Evolutionary conservation across 2,888 invertebrate species (phyloP).

Genomic region (Epinotia nisella): DNA sequence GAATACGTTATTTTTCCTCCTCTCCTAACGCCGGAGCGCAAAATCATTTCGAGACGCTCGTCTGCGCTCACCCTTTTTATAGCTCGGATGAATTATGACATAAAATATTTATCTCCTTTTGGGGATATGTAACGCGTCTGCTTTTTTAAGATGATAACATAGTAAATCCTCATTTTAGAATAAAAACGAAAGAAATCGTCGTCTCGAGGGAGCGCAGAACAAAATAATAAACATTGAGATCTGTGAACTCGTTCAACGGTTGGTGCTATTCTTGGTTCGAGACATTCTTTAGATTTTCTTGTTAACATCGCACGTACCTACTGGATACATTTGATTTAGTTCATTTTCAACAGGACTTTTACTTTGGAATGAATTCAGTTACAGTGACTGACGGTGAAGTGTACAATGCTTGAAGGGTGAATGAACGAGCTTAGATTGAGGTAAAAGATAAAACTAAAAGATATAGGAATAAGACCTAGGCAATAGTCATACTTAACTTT

Average conservation of each 20-base stretch:
- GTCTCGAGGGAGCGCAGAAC: conserved; percentile 52
- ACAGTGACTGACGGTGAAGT: conserved; percentile 9
- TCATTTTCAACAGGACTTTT: conserved; percentile 17
- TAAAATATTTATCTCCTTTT: conserved; percentile 79
- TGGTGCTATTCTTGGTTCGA: conserved; percentile 28
- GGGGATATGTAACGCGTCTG: conserved; percentile 73
- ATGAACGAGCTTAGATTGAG: background rate
- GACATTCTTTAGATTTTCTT: conserved; percentile 29
- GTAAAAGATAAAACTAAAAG: background rate
- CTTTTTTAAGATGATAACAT: conserved; percentile 74
- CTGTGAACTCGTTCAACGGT: conserved; percentile 36
- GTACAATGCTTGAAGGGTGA: conserved; percentile 6
- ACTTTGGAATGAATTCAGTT: conserved; percentile 2
- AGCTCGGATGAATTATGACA: conserved; percentile 76
- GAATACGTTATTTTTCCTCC: conserved; percentile 52
- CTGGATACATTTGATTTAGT: conserved; percentile 23
- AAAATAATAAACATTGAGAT: conserved; percentile 50
- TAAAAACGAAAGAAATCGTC: conserved; percentile 63
- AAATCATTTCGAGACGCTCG: conserved; percentile 69
- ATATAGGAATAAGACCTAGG: too few species aligned
- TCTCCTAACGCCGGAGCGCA: conserved; percentile 59
- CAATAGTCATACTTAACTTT: too few species aligned
- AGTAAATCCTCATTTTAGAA: conserved; percentile 71
- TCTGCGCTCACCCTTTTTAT: conserved; percentile 75
- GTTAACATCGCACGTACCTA: conserved; percentile 35